Conservation (phyloP, 2,113 vertebrate genomes). For the Festucalex cinctus region DNA sequence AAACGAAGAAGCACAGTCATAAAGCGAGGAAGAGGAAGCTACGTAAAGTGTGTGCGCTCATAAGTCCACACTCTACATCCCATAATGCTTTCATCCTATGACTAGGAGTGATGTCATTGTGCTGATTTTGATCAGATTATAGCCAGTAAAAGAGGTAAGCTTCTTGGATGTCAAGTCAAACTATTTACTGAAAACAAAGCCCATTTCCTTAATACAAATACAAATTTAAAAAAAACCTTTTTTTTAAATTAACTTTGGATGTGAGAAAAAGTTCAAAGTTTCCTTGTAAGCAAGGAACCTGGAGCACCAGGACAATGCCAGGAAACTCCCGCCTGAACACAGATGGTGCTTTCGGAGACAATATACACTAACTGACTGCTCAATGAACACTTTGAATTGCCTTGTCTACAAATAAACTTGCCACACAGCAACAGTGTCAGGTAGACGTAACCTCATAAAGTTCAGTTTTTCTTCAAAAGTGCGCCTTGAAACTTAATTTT, state of each 20-base stretch:
- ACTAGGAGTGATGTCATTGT: constrained; percentile 44
- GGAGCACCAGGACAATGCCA: neutral
- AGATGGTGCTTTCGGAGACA: neutral
- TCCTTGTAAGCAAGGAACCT: neutral
- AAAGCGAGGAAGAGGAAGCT: constrained; percentile 42
- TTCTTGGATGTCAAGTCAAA: constrained; percentile 28
- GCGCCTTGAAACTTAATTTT: too few species aligned
- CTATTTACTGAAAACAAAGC: neutral
- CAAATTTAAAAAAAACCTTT: neutral
- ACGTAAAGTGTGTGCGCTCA: constrained; percentile 15
- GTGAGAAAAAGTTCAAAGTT: neutral
- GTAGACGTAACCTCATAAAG: too few species aligned
- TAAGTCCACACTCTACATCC: constrained; percentile 14
- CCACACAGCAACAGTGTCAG: too few species aligned
- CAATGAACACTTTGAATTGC: neutral
- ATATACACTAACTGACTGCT: neutral
- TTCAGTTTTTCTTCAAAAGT: too few species aligned
- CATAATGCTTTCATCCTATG: constrained; percentile 39
- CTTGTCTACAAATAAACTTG: too few species aligned
- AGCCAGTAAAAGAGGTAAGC: neutral
- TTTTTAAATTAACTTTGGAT: neutral
- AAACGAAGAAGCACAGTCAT: neutral
- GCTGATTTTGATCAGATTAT: neutral
- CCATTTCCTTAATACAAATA: neutral
- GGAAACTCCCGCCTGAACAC: neutral